These are phyloP conservation scores for Cladopsammia gracilis DNA, from an alignment of 64 coral and sea anemone genomes.

Conservation along the genomic window DNA sequence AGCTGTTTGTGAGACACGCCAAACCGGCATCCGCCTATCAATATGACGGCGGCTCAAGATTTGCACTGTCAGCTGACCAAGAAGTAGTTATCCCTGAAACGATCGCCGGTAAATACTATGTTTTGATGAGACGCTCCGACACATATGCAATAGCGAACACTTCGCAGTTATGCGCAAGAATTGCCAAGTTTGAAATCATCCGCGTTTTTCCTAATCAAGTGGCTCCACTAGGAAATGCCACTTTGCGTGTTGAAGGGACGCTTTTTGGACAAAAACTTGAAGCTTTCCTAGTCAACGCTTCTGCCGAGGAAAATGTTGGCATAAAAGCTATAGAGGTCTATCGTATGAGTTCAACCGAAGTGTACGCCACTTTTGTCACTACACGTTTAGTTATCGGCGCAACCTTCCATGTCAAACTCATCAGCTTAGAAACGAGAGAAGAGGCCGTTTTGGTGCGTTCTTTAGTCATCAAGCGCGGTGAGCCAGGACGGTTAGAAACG, in stretches of 20 bases:
- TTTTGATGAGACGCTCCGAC: slow-evolving; percentile 60
- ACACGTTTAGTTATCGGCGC: slow-evolving; percentile 22
- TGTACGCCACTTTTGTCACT: slow-evolving; percentile 68
- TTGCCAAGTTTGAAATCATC: slow-evolving; percentile 89
- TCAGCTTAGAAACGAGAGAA: slow-evolving; percentile 25
- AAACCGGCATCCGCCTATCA: slow-evolving; percentile 81
- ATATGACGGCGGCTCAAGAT: slow-evolving; percentile 70
- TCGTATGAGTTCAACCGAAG: slow-evolving; percentile 78
- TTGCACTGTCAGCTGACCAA: slow-evolving; percentile 77
- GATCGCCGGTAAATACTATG: slow-evolving; percentile 63
- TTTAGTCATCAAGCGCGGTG: slow-evolving; percentile 46
- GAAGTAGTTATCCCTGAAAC: slow-evolving; percentile 70
- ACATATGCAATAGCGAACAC: background rate
- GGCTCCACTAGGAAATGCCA: slow-evolving; percentile 67
- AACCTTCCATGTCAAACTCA: slow-evolving; percentile 51
- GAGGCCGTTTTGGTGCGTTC: slow-evolving; percentile 20
- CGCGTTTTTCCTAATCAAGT: slow-evolving; percentile 60
- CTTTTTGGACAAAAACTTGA: slow-evolving; percentile 80
- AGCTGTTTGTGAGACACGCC: slow-evolving; percentile 58
- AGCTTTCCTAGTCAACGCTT: slow-evolving; percentile 48
- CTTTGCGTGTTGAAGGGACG: slow-evolving; percentile 79
- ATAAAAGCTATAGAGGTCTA: slow-evolving; percentile 68
- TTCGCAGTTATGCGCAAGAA: slow-evolving; percentile 58
- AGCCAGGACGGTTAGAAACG: slow-evolving; percentile 68
- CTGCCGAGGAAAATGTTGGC: background rate